phyloP scores from a whole-genome alignment of 2,113 vertebrate genomes.

The Lepidothrix coronata region DNA sequence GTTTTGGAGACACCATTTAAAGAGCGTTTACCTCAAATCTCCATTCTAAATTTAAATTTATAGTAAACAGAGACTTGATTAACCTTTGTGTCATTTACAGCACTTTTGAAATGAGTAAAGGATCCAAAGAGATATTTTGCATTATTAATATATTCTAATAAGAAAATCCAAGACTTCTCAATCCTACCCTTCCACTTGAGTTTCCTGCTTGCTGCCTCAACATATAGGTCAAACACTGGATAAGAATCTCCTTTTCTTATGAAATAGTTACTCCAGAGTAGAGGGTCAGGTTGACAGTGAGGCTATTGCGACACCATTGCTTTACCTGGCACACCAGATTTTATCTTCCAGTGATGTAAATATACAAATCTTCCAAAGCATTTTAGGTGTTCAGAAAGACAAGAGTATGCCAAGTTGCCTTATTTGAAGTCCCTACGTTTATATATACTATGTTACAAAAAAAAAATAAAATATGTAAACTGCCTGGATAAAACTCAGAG shows the following conservation, averaged over 20 bases:
- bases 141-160: background rate
- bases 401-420: background rate
- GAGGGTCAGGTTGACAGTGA: background rate
- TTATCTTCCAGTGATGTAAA: background rate
- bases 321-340: background rate
- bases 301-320: background rate
- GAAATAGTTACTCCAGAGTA: background rate
- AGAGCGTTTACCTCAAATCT: background rate
- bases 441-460: background rate
- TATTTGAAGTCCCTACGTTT: background rate
- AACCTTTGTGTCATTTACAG: background rate
- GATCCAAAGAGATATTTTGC: background rate
- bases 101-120: background rate
- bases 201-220: background rate
- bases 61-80: background rate
- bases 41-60: background rate
- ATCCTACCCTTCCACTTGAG: background rate
- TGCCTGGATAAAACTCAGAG: background rate
- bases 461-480: background rate
- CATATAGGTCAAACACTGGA: background rate
- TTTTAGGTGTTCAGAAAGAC: background rate
- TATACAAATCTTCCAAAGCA: background rate
- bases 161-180: background rate
- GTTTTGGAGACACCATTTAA: background rate
- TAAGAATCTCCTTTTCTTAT: background rate